Conservation (phyloP, 1,140 invertebrate genomes). For the Diprion similis region DNA sequence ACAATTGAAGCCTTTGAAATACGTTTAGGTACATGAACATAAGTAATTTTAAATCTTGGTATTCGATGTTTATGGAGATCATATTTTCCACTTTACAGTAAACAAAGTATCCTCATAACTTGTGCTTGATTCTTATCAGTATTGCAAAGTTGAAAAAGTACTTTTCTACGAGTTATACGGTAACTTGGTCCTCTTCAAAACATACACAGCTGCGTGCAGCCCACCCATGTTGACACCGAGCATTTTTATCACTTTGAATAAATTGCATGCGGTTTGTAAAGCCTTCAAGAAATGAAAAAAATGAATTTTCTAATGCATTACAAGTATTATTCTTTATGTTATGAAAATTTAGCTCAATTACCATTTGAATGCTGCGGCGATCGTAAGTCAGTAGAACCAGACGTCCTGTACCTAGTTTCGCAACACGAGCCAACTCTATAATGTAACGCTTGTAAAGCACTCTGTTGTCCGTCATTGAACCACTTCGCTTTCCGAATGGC, state of each 20-base stretch:
- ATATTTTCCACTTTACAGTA: too few species aligned
- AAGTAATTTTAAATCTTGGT: too few species aligned
- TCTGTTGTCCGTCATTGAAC: constrained; percentile 60
- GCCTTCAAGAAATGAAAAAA: constrained; percentile 37
- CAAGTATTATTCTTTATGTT: not conserved
- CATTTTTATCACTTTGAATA: constrained; percentile 46
- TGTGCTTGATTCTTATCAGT: too few species aligned
- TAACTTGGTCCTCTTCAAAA: constrained; percentile 43
- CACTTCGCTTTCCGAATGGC: constrained; percentile 68
- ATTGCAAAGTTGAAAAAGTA: too few species aligned
- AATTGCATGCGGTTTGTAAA: constrained; percentile 34
- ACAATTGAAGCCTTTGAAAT: too few species aligned
- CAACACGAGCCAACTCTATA: constrained; percentile 61
- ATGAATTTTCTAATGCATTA: constrained; percentile 8
- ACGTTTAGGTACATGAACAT: too few species aligned
- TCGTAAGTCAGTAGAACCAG: constrained; percentile 67
- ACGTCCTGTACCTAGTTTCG: constrained; percentile 53
- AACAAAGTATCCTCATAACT: too few species aligned
- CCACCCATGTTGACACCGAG: constrained; percentile 55
- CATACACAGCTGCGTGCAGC: constrained; percentile 49
- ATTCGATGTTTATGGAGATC: too few species aligned
- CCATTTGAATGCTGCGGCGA: constrained; percentile 54
- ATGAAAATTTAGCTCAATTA: constrained; percentile 25
- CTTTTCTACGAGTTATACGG: constrained; percentile 13
- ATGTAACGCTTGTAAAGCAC: constrained; percentile 63